These are phyloP conservation scores for Pantherophis vulpinus DNA, from an alignment of 2,797 vertebrate genomes.

Conservation along the genomic window DNA sequence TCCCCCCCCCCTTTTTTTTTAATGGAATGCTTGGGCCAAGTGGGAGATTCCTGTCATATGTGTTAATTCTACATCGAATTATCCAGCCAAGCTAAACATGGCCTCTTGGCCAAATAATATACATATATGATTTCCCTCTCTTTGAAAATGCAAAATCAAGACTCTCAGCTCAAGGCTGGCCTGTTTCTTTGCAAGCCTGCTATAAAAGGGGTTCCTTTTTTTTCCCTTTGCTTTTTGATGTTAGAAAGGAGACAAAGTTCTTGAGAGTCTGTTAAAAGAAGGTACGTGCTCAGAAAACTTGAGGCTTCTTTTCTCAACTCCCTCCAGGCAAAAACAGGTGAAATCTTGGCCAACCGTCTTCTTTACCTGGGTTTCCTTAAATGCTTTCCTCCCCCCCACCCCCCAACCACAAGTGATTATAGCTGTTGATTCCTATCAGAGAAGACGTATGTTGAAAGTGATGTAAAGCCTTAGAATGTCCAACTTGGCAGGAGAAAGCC, in stretches of 20 bases:
- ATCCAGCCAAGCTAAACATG: slow-evolving; percentile 59
- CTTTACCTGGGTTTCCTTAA: neutral
- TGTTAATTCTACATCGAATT: slow-evolving; percentile 22
- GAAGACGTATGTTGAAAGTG: neutral
- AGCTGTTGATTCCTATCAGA: neutral
- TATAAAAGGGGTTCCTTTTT: neutral
- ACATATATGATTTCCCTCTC: slow-evolving; percentile 16
- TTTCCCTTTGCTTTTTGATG: neutral
- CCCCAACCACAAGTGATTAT: neutral
- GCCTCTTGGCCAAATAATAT: slow-evolving; percentile 31
- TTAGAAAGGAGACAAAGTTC: neutral
- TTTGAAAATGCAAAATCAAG: slow-evolving; percentile 6
- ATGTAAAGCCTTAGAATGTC: neutral
- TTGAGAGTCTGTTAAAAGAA: neutral
- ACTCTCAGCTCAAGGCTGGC: slow-evolving; percentile 11
- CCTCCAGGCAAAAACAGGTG: neutral
- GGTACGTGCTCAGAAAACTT: neutral
- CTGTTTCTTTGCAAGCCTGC: neutral
- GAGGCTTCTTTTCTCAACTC: neutral
- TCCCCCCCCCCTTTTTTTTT: neutral
- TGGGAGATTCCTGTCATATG: slow-evolving; percentile 26
- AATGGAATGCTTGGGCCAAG: slow-evolving; percentile 1
- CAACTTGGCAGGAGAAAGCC: neutral
- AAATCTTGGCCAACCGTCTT: neutral
- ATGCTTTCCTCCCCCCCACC: neutral